These are phyloP conservation scores for Sciurus niger DNA, from an alignment of 2,113 vertebrate species.

Conservation along the genomic window DNA sequence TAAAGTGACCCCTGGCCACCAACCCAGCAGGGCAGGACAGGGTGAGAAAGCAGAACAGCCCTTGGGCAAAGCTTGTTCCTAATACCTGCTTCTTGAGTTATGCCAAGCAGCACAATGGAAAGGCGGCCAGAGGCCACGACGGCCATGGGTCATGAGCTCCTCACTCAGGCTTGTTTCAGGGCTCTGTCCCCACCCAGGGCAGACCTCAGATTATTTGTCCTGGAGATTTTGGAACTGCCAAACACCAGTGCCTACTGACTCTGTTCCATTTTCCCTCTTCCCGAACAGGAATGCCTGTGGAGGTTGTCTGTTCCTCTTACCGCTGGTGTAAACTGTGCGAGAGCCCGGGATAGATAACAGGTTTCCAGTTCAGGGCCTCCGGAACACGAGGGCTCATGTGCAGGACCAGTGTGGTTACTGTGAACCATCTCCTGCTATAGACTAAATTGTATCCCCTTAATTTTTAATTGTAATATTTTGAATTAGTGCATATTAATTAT, in stretches of 20 bases:
- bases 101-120: neutral
- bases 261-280: neutral
- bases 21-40: neutral
- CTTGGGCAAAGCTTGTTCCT: neutral
- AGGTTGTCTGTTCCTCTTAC: neutral
- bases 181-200: neutral
- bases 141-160: neutral
- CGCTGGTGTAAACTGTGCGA: neutral
- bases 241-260: neutral
- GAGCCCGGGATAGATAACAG: neutral
- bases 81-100: neutral
- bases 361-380: neutral
- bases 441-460: neutral
- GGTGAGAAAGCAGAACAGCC: neutral
- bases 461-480: too few relatives aligned
- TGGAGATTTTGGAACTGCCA: neutral
- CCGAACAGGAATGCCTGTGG: neutral
- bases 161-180: accelerated
- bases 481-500: too few relatives aligned
- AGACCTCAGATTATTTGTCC: neutral
- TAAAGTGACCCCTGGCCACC: neutral
- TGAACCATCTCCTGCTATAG: neutral
- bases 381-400: neutral
- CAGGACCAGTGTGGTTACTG: neutral
- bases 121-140: neutral